Evolutionary conservation across 2,888 invertebrate genomes (phyloP).

Genomic region (Mongoloraphidia duomilia): DNA sequence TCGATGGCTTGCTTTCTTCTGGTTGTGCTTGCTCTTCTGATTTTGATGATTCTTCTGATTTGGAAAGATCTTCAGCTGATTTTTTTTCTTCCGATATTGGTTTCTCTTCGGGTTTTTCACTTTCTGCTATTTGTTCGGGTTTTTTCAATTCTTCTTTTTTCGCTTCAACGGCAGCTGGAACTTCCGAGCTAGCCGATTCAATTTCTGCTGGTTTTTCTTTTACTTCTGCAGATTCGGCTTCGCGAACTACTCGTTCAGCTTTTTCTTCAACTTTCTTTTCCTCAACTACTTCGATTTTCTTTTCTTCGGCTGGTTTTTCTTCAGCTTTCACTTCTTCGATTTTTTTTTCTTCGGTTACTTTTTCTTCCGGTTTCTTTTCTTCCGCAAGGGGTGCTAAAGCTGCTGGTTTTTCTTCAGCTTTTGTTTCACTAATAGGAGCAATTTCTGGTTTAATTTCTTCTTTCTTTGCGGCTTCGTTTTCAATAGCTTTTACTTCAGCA

Average conservation of each 20-base stretch:
- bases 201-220: constrained; percentile 2
- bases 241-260: not conserved
- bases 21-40: not conserved
- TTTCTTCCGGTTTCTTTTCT: constrained; percentile 1
- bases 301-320: not conserved
- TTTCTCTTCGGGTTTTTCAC: not conserved
- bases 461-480: not conserved
- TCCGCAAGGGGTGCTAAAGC: not conserved
- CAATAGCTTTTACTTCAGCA: not conserved
- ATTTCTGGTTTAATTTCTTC: not conserved
- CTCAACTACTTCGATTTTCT: not conserved
- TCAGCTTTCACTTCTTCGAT: not conserved
- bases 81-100: not conserved
- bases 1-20: not conserved
- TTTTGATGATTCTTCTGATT: not conserved
- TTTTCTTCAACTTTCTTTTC: not conserved
- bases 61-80: not conserved
- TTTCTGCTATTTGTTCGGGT: not conserved
- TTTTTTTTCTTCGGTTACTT: not conserved
- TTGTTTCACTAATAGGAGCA: not conserved
- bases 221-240: not conserved
- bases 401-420: constrained; percentile 1
- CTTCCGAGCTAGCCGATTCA: not conserved
- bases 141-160: not conserved
- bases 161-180: not conserved